Evolutionary conservation across 2,113 vertebrate genomes (phyloP), one percentile per base, ranked within the genome.

Genomic region (Melanocharis versteri): DNA sequence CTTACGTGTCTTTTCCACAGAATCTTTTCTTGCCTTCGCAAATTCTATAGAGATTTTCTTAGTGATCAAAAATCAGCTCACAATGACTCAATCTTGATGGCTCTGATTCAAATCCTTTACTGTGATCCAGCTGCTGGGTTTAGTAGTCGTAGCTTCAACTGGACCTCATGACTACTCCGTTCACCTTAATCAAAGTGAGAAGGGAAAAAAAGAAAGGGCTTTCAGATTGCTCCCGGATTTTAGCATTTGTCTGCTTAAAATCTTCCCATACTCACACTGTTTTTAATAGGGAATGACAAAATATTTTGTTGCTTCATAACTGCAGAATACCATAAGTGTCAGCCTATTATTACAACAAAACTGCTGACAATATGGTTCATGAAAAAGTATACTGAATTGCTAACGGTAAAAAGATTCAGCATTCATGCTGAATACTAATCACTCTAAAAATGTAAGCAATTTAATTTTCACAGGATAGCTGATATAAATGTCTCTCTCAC

Each of bases 231-330:
- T 66, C 45, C 31, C 69, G 39, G 13, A 89, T 70, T 83, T 80
- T 48, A 80, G 2, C 27, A 17, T 20, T 61, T 39, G 3, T 45
- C 22, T 81, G 26, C 31, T 94, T 57, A 70, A 40, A 60, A 19
- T 75, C 14, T 70, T 76, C 23, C 18, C 44, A 26, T 35, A 37
- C 4, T 66, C 1, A 0, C 28, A 4, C 7, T 27, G 13, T 37
- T 65, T 92, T 42, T 70, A 84, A 31, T 18, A 61, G 11, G 3
- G 15, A 92, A 81, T 84, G 30, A 62, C n/a, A 87, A 58, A 64
- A 66, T 70, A 89, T 66, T 83, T 66, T 70, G 22, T 37, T 54
- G 20, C 47, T 80, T 77, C 47, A 65, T 70, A 89, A 93, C 87
- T 42, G 71, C 3, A 56, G 50, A 89, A 80, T 80, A 69, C 7